Evolutionary conservation across 92 coral and sea anemone species (phyloP).

Genomic region (Actinostola sp.): DNA sequence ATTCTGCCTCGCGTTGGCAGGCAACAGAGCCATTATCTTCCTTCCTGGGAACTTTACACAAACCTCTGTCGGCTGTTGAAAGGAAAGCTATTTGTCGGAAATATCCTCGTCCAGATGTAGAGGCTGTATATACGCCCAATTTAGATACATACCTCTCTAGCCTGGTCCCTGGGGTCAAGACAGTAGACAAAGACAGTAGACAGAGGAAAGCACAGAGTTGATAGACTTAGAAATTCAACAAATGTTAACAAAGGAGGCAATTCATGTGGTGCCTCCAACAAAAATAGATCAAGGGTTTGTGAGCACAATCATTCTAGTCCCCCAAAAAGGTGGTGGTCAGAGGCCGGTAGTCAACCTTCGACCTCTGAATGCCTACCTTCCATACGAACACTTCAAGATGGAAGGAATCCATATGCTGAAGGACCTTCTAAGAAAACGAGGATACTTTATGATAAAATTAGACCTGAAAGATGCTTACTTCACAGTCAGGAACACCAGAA

Average conservation of each 20-base stretch:
- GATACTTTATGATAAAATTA: slow-evolving; percentile 51
- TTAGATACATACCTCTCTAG: slow-evolving; percentile 43
- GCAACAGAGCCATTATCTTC: slow-evolving; percentile 39
- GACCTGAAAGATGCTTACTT: slow-evolving; percentile 71
- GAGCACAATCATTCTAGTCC: slow-evolving; percentile 50
- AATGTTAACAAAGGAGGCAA: slow-evolving; percentile 51
- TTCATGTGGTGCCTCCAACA: slow-evolving; percentile 28
- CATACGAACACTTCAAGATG: slow-evolving; percentile 75
- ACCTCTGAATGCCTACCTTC: slow-evolving; percentile 45
- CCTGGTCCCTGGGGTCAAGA: slow-evolving; percentile 50
- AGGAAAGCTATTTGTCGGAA: slow-evolving; percentile 58
- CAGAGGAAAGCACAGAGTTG: slow-evolving; percentile 18
- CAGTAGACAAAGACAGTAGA: no score
- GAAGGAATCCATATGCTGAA: slow-evolving; percentile 59
- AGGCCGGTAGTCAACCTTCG: slow-evolving; percentile 56
- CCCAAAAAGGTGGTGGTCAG: slow-evolving; percentile 69
- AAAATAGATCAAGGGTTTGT: slow-evolving; percentile 47
- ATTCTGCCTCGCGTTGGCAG: slow-evolving; percentile 39
- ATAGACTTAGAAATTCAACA: slow-evolving; percentile 47
- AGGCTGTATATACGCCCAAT: slow-evolving; percentile 50
- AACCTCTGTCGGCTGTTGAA: slow-evolving; percentile 50
- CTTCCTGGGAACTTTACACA: slow-evolving; percentile 41
- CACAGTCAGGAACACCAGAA: slow-evolving; percentile 34
- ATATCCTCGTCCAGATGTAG: slow-evolving; percentile 61
- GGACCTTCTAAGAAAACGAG: slow-evolving; percentile 51